These are phyloP conservation scores for Tetraneura akinire DNA, from an alignment of 1,140 invertebrate genomes.

Conservation along the genomic window DNA sequence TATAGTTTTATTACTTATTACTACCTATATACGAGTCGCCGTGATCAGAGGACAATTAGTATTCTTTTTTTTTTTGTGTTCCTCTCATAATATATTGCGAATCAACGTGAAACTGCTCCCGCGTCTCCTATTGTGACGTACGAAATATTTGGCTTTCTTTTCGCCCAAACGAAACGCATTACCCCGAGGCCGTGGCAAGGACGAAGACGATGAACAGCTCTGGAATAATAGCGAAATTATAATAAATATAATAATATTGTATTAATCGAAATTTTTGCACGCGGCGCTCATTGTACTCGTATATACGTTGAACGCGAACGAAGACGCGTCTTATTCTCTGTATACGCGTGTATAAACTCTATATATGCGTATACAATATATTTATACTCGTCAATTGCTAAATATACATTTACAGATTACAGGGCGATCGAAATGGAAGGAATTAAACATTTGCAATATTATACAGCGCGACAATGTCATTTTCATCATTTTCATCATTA, in stretches of 20 bases:
- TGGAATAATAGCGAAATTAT: slow-evolving; percentile 6
- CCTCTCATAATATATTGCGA: slow-evolving; percentile 20
- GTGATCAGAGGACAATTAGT: slow-evolving; percentile 2
- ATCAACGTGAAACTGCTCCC: slow-evolving; percentile 5
- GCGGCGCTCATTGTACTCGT: too few relatives aligned
- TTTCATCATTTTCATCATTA: too few relatives aligned
- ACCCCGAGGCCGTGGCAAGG: slow-evolving; percentile 43
- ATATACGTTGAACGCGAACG: too few relatives aligned
- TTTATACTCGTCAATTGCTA: too few relatives aligned
- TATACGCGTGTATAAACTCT: too few relatives aligned
- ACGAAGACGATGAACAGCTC: neutral
- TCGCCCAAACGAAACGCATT: neutral
- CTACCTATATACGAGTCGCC: neutral
- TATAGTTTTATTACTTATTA: neutral
- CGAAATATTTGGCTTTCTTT: slow-evolving; percentile 47
- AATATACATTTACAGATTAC: too few relatives aligned
- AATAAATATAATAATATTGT: neutral
- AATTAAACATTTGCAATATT: too few relatives aligned
- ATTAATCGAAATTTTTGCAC: neutral
- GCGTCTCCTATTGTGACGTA: slow-evolving; percentile 28
- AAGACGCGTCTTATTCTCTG: too few relatives aligned
- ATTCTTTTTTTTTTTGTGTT: slow-evolving; percentile 43
- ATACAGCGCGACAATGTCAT: too few relatives aligned
- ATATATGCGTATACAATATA: too few relatives aligned
- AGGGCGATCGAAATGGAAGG: too few relatives aligned